phyloP scores from a whole-genome alignment of 1,140 invertebrate genomes.

The Drosophila repletoides region DNA sequence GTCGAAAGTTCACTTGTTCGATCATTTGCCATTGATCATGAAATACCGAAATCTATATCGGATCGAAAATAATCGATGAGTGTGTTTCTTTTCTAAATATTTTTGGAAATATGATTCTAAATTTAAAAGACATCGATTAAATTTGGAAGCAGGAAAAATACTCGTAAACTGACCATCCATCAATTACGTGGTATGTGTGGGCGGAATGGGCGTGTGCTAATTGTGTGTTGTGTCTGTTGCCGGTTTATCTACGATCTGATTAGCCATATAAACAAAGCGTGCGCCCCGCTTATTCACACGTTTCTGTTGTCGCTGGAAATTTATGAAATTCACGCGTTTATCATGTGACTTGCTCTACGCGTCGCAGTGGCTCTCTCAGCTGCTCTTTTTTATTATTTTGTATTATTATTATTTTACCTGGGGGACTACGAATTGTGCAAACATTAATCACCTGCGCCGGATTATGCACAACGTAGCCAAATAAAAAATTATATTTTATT shows the following conservation, averaged over 20 bases:
- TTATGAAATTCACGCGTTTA: constrained; percentile 64
- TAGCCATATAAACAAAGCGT: constrained; percentile 58
- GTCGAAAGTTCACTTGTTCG: background rate
- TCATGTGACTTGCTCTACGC: constrained; percentile 60
- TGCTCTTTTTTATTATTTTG: constrained; percentile 4
- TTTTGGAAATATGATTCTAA: constrained; percentile 1
- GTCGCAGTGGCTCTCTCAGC: constrained; percentile 1
- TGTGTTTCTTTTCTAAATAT: background rate
- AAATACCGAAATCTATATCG: background rate
- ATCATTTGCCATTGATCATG: constrained; percentile 7
- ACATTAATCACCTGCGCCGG: constrained; percentile 51
- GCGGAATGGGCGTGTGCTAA: constrained; percentile 19
- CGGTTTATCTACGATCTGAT: constrained; percentile 67
- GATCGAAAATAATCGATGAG: constrained; percentile 8
- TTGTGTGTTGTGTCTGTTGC: constrained; percentile 43
- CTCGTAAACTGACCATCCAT: constrained; percentile 23
- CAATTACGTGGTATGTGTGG: constrained; percentile 25
- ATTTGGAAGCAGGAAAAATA: background rate
- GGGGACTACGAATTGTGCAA: constrained; percentile 58
- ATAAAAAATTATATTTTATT: background rate
- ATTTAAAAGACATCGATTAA: constrained; percentile 13
- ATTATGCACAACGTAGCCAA: constrained; percentile 33
- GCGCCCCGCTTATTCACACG: constrained; percentile 65
- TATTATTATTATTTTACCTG: too few relatives aligned
- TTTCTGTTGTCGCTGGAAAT: constrained; percentile 61